A percentile compares a stretch with the other conserved stretches of the same genome.
Conservation (phyloP, 2,888 invertebrate species). For the Tiliacea aurago region DNA sequence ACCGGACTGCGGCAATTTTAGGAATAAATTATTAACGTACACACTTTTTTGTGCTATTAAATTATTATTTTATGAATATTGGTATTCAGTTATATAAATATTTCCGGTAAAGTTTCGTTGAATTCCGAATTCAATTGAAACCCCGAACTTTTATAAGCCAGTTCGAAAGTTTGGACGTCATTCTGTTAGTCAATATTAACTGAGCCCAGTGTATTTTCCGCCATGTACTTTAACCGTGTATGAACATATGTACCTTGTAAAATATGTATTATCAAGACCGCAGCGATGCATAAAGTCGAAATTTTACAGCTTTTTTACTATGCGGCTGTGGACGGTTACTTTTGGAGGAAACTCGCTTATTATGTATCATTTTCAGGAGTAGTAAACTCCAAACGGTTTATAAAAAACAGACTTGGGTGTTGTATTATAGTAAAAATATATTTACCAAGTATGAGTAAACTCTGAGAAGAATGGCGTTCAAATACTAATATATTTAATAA, state of each 20-base stretch:
- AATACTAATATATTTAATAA: too few relatives aligned
- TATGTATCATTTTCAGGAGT: conserved; percentile 59
- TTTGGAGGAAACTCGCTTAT: conserved; percentile 56
- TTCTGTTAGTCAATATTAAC: conserved; percentile 37
- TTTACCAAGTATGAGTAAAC: not conserved
- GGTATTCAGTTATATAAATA: conserved; percentile 4
- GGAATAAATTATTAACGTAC: conserved; percentile 19
- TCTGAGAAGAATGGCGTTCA: not conserved
- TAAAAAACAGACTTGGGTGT: conserved; percentile 40
- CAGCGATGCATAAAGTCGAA: conserved; percentile 55
- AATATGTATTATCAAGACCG: conserved; percentile 57
- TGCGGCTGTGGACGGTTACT: conserved; percentile 44
- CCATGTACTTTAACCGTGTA: conserved; percentile 17
- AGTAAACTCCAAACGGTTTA: conserved; percentile 54
- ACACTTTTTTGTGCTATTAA: conserved; percentile 14
- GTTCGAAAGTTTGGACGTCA: conserved; percentile 23
- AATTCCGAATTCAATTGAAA: conserved; percentile 35
- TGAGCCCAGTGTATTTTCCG: conserved; percentile 27
- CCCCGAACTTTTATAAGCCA: conserved; percentile 11
- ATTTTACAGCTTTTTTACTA: conserved; percentile 65
- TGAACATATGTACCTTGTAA: conserved; percentile 49
- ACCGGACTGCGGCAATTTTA: conserved; percentile 21
- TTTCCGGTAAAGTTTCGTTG: conserved; percentile 15
- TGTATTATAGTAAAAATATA: conserved; percentile 15
- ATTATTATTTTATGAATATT: conserved; percentile 29